A percentile compares a stretch with the other conserved stretches of the same genome.
phyloP scores from a whole-genome alignment of 2,888 invertebrate species.

The Phorcus lineatus region DNA sequence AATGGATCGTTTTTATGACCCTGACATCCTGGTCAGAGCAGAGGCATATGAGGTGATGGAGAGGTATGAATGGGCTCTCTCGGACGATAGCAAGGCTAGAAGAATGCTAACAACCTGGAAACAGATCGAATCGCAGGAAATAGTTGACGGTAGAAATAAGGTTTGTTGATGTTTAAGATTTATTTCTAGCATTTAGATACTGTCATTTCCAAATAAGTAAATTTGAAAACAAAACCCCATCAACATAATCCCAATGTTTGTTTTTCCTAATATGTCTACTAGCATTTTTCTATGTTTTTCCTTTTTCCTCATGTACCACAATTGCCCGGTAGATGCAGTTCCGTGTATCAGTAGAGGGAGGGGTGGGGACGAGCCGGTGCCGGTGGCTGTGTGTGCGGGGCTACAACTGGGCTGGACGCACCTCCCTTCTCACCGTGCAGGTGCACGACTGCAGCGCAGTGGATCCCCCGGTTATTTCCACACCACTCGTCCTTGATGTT shows the following conservation, averaged over 20 bases:
- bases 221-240: too few relatives aligned
- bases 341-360: conserved; percentile 28
- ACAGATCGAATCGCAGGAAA: conserved; percentile 17
- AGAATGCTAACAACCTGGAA: conserved; percentile 29
- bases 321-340: conserved; percentile 37
- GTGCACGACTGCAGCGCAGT: conserved; percentile 43
- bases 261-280: too few relatives aligned
- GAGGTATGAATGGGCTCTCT: conserved; percentile 35
- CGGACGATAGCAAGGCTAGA: conserved; percentile 28
- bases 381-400: conserved; percentile 40
- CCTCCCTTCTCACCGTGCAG: conserved; percentile 34
- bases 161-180: too few relatives aligned
- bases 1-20: conserved; percentile 30
- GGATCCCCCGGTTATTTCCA: conserved; percentile 41
- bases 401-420: conserved; percentile 43
- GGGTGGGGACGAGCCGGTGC: conserved; percentile 44
- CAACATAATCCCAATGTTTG: too few relatives aligned
- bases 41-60: conserved; percentile 20
- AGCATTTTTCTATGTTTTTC: too few relatives aligned
- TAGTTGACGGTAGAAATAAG: neutral
- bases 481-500: conserved; percentile 44
- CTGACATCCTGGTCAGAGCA: conserved; percentile 27
- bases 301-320: neutral
- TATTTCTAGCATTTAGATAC: too few relatives aligned
- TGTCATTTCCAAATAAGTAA: too few relatives aligned